Conservation (phyloP, 1,140 invertebrate genomes). For the Drosophila funebris region DNA sequence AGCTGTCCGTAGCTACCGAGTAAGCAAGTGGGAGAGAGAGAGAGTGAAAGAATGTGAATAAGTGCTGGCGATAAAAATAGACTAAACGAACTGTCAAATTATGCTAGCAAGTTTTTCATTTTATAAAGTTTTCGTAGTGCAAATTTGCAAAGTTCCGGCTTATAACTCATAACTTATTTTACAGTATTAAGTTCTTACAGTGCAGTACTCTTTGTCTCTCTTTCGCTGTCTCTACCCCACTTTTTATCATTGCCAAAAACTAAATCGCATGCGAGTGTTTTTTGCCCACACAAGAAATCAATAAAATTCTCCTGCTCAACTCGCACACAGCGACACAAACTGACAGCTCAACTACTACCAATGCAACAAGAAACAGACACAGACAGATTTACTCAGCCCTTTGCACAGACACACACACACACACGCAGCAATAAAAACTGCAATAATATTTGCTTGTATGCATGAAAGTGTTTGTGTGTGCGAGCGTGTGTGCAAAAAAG, state of each 20-base stretch:
- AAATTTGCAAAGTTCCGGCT: conserved; percentile 18
- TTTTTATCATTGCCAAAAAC: conserved; percentile 30
- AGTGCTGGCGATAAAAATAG: conserved; percentile 24
- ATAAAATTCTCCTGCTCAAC: conserved; percentile 47
- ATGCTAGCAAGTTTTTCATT: conserved; percentile 27
- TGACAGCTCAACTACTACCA: conserved; percentile 32
- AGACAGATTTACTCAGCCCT: conserved; percentile 49
- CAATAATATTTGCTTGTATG: conserved; percentile 34
- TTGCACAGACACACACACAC: conserved; percentile 27
- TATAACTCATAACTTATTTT: conserved; percentile 33
- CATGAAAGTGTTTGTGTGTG: conserved; percentile 22
- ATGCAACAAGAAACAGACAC: conserved; percentile 1
- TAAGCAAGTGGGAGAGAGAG: not conserved
- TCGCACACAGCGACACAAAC: not conserved
- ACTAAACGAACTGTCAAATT: conserved; percentile 33
- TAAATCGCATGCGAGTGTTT: conserved; percentile 47
- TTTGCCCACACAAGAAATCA: conserved; percentile 53
- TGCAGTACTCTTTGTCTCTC: not conserved
- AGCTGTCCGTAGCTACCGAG: conserved; percentile 12
- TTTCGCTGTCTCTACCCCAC: conserved; percentile 5
- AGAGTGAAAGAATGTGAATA: not conserved
- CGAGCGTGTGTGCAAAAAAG: conserved; percentile 37
- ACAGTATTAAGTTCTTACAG: conserved; percentile 11
- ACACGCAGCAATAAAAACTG: conserved; percentile 42
- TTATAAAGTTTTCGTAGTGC: conserved; percentile 10